A percentile compares a stretch with the other conserved stretches of the same genome.
phyloP scores from a whole-genome alignment of 30 jellyfish, hydroid and myxozoan genomes.

The Catostylus mosaicus region DNA sequence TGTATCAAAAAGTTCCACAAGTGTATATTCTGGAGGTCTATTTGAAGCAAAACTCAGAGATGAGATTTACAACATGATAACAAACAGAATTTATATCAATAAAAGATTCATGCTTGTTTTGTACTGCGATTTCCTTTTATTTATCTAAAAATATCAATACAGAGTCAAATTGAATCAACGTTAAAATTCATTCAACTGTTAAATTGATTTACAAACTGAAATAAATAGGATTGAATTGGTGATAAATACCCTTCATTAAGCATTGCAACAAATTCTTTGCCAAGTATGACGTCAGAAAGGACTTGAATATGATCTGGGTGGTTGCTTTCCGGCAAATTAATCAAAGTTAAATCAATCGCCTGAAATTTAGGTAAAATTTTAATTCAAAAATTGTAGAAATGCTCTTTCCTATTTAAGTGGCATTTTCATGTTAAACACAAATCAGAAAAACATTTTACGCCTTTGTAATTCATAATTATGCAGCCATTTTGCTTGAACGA shows the following conservation, averaged over 20 bases:
- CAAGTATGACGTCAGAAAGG: slow-evolving; percentile 61
- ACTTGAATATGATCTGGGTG: slow-evolving; percentile 62
- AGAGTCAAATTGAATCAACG: no score
- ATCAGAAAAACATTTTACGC: no score
- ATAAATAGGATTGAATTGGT: not conserved
- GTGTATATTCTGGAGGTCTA: slow-evolving; percentile 10
- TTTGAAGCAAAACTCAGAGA: not conserved
- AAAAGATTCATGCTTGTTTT: no score
- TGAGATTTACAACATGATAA: not conserved
- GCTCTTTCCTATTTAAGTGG: not conserved
- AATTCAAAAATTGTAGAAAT: not conserved
- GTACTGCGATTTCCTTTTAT: no score
- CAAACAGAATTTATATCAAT: no score
- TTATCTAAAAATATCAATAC: no score
- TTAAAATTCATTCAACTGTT: no score
- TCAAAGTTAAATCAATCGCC: slow-evolving; percentile 78
- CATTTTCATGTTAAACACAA: no score
- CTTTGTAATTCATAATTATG: no score
- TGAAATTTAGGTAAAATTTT: not conserved
- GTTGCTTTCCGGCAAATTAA: slow-evolving; percentile 64
- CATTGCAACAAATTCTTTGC: slow-evolving; percentile 60
- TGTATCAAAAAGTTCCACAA: slow-evolving; percentile 61
- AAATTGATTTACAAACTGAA: not conserved
- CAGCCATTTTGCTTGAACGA: no score
- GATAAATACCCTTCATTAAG: slow-evolving; percentile 57